phyloP scores from a whole-genome alignment of 2,113 vertebrate species.

The Oryzias javanicus region DNA sequence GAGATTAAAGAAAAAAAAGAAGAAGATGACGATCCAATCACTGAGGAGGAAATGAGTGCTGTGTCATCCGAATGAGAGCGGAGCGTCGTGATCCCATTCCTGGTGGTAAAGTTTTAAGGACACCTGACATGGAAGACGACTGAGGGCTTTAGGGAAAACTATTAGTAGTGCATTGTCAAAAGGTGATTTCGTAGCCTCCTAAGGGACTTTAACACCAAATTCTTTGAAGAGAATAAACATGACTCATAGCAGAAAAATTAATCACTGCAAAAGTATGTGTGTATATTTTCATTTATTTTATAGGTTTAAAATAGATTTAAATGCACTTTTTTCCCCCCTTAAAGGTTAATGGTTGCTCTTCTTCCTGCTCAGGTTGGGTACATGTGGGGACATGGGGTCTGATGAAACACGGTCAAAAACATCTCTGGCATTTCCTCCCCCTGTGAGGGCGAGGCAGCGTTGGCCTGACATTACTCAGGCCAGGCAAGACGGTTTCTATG shows the following conservation, averaged over 20 bases:
- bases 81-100: slow-evolving; percentile 44
- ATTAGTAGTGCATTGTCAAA: slow-evolving; percentile 32
- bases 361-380: slow-evolving; percentile 41
- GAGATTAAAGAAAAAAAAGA: slow-evolving; percentile 46
- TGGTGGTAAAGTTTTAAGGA: not conserved
- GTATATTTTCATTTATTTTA: slow-evolving; percentile 37
- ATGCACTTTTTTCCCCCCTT: slow-evolving; percentile 26
- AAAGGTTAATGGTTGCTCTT: slow-evolving; percentile 65
- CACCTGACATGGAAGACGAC: no score
- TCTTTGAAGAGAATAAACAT: slow-evolving; percentile 49
- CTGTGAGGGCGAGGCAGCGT: slow-evolving; percentile 56
- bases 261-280: slow-evolving; percentile 63
- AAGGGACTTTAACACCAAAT: slow-evolving; percentile 41
- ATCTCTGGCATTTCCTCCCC: slow-evolving; percentile 62
- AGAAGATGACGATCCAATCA: slow-evolving; percentile 65
- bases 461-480: slow-evolving; percentile 50
- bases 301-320: slow-evolving; percentile 13
- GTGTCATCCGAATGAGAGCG: slow-evolving; percentile 52
- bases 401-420: slow-evolving; percentile 53
- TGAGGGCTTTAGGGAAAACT: no score
- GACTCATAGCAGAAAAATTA: slow-evolving; percentile 67
- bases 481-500: slow-evolving; percentile 28
- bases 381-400: slow-evolving; percentile 46
- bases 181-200: slow-evolving; percentile 44
- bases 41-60: slow-evolving; percentile 68